Conservation (phyloP, 2,888 invertebrate species). For the Aproaerema taeniolella region DNA sequence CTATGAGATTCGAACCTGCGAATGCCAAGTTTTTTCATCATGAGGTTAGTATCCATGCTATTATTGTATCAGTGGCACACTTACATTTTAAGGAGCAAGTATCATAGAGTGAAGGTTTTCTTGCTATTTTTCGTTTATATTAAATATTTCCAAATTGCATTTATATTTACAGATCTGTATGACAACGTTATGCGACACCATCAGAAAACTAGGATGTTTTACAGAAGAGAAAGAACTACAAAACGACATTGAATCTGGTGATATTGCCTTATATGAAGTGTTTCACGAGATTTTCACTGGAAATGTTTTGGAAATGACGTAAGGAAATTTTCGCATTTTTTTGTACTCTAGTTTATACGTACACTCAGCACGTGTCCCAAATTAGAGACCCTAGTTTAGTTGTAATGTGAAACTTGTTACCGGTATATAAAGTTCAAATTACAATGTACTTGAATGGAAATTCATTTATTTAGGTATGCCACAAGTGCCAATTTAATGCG, state of each 20-base stretch:
- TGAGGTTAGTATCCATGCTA: slow-evolving; percentile 79
- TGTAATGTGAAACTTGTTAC: too few relatives aligned
- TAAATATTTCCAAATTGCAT: too few relatives aligned
- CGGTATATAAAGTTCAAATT: too few relatives aligned
- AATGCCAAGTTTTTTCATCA: slow-evolving; percentile 99
- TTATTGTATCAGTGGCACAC: too few relatives aligned
- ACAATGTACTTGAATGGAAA: too few relatives aligned
- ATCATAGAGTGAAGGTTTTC: too few relatives aligned
- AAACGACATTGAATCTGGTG: slow-evolving; percentile 58
- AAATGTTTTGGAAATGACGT: slow-evolving; percentile 83
- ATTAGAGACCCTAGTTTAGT: too few relatives aligned
- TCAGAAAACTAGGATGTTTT: slow-evolving; percentile 95
- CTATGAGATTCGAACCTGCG: slow-evolving; percentile 99
- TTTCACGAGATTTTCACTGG: slow-evolving; percentile 88
- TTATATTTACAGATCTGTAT: slow-evolving; percentile 86
- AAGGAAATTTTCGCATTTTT: slow-evolving; percentile 34
- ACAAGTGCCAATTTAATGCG: too few relatives aligned
- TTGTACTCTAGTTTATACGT: too few relatives aligned
- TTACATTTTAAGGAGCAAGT: too few relatives aligned
- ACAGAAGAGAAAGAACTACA: slow-evolving; percentile 65
- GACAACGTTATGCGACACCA: slow-evolving; percentile 94
- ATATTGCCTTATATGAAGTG: slow-evolving; percentile 63
- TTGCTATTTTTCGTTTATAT: background rate
- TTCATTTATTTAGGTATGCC: too few relatives aligned
- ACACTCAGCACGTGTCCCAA: too few relatives aligned